Percentiles rank a stretch among this genome's conserved stretches.
These are phyloP conservation scores for Acropternis orthonyx DNA, from an alignment of 2,797 vertebrate genomes.

Conservation along the genomic window DNA sequence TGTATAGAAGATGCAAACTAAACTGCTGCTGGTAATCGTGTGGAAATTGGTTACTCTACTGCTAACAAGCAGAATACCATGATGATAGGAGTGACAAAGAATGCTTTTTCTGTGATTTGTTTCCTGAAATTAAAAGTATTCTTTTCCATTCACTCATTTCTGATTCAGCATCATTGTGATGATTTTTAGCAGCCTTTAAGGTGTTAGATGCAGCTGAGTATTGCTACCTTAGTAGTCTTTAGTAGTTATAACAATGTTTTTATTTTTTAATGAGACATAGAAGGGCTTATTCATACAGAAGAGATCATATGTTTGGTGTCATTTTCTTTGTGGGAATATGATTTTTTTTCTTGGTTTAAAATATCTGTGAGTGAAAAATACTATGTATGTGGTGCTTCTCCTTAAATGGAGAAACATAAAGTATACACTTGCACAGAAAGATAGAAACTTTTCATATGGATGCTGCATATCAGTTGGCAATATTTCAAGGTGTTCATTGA, in stretches of 20 bases:
- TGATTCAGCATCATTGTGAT: background rate
- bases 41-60: background rate
- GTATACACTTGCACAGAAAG: background rate
- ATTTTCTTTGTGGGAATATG: background rate
- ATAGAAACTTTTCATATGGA: background rate
- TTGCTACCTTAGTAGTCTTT: background rate
- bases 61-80: background rate
- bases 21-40: background rate
- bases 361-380: background rate
- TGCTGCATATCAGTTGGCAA: background rate
- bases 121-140: background rate
- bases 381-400: background rate
- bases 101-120: background rate
- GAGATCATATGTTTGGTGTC: background rate
- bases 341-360: background rate
- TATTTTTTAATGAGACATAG: background rate
- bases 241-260: background rate
- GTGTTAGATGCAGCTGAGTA: background rate
- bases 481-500: background rate
- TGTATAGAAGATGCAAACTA: background rate
- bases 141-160: background rate
- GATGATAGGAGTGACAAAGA: background rate
- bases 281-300: background rate
- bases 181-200: background rate
- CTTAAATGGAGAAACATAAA: background rate